Evolutionary conservation across 1,140 invertebrate species (phyloP).

Genomic region (Augochlora pura): DNA sequence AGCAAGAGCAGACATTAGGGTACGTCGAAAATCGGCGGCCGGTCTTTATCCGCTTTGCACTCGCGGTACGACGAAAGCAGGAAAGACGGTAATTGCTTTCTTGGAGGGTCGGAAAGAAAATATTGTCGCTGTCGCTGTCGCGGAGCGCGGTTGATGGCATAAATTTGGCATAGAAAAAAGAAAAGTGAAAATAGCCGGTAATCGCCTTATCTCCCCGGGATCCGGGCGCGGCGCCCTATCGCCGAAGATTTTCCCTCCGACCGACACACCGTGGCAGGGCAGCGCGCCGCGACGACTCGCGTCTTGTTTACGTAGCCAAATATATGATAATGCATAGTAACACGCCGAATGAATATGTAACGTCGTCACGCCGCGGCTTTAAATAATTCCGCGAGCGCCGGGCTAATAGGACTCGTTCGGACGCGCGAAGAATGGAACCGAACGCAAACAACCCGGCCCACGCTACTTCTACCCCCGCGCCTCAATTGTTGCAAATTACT

Average conservation of each 20-base stretch:
- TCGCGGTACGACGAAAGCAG: slow-evolving; percentile 33
- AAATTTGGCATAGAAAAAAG: slow-evolving; percentile 67
- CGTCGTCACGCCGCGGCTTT: neutral
- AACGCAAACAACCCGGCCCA: too few species aligned
- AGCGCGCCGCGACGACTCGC: neutral
- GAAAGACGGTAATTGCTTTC: slow-evolving; percentile 61
- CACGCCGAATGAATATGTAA: slow-evolving; percentile 33
- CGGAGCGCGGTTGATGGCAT: slow-evolving; percentile 62
- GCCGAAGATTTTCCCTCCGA: slow-evolving; percentile 11
- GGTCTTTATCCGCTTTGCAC: slow-evolving; percentile 55
- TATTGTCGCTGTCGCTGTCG: slow-evolving; percentile 61
- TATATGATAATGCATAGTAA: slow-evolving; percentile 37
- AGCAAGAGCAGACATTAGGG: neutral
- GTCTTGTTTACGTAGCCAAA: slow-evolving; percentile 35
- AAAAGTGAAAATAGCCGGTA: slow-evolving; percentile 57
- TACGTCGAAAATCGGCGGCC: slow-evolving; percentile 48
- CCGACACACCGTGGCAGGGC: neutral
- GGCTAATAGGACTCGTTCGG: neutral
- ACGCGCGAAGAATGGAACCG: neutral
- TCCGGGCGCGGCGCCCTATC: slow-evolving; percentile 20
- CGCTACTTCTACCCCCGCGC: too few species aligned
- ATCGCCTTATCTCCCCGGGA: slow-evolving; percentile 57
- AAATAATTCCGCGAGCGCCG: slow-evolving; percentile 5
- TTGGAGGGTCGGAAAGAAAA: slow-evolving; percentile 56
- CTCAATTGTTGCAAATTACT: too few species aligned